Percentiles rank a stretch among this genome's conserved stretches.
Evolutionary conservation across 2,797 vertebrate genomes (phyloP).

Genomic region (Sebastes baramenuke): DNA sequence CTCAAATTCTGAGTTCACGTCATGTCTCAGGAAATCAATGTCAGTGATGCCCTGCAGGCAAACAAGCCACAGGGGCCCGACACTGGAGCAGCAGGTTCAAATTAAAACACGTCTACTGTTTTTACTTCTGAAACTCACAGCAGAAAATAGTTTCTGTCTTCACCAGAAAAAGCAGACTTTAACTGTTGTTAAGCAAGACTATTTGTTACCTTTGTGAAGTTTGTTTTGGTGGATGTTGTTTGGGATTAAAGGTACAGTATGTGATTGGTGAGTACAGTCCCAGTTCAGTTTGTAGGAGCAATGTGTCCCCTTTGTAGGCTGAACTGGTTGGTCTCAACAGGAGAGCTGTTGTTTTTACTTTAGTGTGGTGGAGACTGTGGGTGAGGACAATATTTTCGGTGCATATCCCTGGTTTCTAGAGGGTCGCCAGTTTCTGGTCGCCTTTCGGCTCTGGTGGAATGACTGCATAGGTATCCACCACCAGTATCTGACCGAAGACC

Average conservation of each 20-base stretch:
- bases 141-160: background rate
- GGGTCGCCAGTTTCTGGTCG: background rate
- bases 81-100: slow-evolving; percentile 30
- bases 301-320: background rate
- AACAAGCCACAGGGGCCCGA: slow-evolving; percentile 11
- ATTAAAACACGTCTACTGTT: slow-evolving; percentile 15
- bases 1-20: background rate
- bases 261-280: background rate
- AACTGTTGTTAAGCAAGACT: background rate
- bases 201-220: background rate
- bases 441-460: background rate
- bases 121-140: slow-evolving; percentile 13
- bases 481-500: background rate
- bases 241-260: background rate
- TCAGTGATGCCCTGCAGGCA: slow-evolving; percentile 23
- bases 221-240: background rate
- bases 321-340: background rate
- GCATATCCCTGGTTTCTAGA: background rate
- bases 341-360: background rate
- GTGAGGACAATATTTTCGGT: background rate
- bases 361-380: background rate
- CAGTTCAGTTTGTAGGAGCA: background rate
- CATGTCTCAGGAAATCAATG: slow-evolving; percentile 28
- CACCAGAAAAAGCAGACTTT: background rate
- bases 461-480: background rate